Evolutionary conservation across 2,888 invertebrate genomes (phyloP).

Genomic region (Magallana nippona): DNA sequence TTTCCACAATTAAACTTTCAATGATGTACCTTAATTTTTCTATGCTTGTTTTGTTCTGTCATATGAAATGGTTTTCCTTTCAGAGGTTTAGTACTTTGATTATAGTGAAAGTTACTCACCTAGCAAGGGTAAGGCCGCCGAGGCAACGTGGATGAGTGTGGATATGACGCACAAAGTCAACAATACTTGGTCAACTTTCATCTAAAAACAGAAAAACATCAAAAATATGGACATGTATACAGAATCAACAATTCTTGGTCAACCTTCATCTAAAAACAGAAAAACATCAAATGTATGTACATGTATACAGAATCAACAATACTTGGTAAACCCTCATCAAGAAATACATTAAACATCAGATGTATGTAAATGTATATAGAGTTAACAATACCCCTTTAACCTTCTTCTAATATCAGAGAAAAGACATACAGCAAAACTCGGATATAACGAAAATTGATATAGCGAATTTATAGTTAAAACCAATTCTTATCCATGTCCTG

Average conservation of each 20-base stretch:
- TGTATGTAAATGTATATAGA: background rate
- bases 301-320: background rate
- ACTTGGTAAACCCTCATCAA: background rate
- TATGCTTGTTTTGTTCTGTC: too few relatives aligned
- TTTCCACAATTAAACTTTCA: too few relatives aligned
- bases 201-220: background rate
- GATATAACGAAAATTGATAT: background rate
- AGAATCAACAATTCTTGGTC: background rate
- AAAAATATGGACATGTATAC: background rate
- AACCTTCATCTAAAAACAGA: constrained; percentile 11
- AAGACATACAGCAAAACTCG: background rate
- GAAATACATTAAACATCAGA: background rate
- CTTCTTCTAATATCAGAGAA: constrained; percentile 6
- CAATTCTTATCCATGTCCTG: too few relatives aligned
- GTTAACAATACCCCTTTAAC: background rate
- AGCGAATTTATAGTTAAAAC: too few relatives aligned
- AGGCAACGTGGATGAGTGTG: background rate
- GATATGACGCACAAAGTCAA: background rate
- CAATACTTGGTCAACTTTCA: background rate
- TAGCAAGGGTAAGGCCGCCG: background rate
- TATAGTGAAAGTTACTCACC: background rate
- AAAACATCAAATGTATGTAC: too few relatives aligned
- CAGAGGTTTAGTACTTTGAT: too few relatives aligned
- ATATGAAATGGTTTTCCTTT: too few relatives aligned
- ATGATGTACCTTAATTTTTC: too few relatives aligned